Base-by-base conservation (phyloP, 2,888 invertebrate species). In the Parasteatoda lunata region DNA sequence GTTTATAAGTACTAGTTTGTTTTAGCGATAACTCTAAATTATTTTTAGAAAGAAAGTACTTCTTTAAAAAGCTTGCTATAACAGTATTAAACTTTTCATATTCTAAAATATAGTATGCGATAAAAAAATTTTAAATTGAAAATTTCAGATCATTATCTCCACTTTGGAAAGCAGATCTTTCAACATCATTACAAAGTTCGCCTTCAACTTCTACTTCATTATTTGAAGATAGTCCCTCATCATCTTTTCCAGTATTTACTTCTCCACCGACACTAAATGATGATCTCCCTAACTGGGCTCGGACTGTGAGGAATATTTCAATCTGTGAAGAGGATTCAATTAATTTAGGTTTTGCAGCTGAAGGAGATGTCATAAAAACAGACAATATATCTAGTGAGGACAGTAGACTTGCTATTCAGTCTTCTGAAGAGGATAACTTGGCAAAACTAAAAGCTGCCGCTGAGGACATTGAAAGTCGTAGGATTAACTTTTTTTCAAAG, bases 201-300 rank as follows among this genome's bases (percentile, higher is more conserved):
- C 8, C 11, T 54, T 52, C 52, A 52, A 52, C 7, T 52, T 11
- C 54, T 54, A 9, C 54, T 54, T 54, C 11, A 9, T 0, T 54
- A 9, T 54, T 7, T 54, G 11, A 54, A 9, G 11, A 54, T 11
- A 54, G 7, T 54, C 8, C 7, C 7, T 9, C 7, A 54, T 11
- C 11, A 9, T 54, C 54, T 7, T 54, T 54, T 54, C 7, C 54
- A 13, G 59, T 13, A 59, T 59, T 8, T 7, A 4, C 13, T 13
- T 13, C 11, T 3, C 9, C 59, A 13, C 9, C 4, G 65, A 49
- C 15, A 30, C 49, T 15, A 8, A 69, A 59, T 15, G 13, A 54
- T 47, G 64, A 75, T 69, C 84, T 85, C 51, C 84, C 84, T 9
- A 79, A 69, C 51, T 85, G 84, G 84, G 84, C 84, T 47, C 15